Evolutionary conservation across 2,797 vertebrate species (phyloP), one percentile per base, ranked within the genome.

Genomic region (Smutsia gigantea): DNA sequence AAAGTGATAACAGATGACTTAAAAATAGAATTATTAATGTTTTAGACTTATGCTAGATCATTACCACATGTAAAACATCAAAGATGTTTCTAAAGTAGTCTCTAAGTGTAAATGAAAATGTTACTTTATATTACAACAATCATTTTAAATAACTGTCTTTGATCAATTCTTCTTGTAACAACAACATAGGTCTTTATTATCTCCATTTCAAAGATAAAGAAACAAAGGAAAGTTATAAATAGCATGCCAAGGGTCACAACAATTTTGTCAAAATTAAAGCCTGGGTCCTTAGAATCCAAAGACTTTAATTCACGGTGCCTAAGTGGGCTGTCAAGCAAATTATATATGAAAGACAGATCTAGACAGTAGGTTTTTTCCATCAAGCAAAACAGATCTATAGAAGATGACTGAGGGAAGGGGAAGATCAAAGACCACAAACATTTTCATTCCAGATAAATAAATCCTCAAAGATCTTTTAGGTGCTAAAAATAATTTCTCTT

Each of bases 91-190:
- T 69, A 87, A 75, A 92, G 84, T 29, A 86, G n/a, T 75, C 18
- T 63, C 27, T 87, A 96, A 77, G 42, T 57, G n/a, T 37, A 97
- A 92, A 96, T 75, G 81, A 90, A 92, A 96, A 74, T 79, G 49
- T 78, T 92, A 74, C 53, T 82, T 89, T 81, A 77, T 55, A 68
- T 27, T 59, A 29, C 49, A 93, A 74, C 21, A 77, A 69, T 81
- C 72, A 72, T 87, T 90, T 90, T 12, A 84, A 90, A 74, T 64
- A 94, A 51, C 13, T 46, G 51, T 7, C 51, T 87, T 90, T 91
- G 37, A 77, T 89, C 42, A 82, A 19, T 79, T 93, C 17, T 72
- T 53, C 29, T 93, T 87, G 9, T 2, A 79, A 86, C n/a, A 79
- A 71, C 27, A 82, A 39, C n/a, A 49, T 49, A 86, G 34, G 39